Conservation (phyloP, 2,797 vertebrate genomes). For the Gymnodraco acuticeps region DNA sequence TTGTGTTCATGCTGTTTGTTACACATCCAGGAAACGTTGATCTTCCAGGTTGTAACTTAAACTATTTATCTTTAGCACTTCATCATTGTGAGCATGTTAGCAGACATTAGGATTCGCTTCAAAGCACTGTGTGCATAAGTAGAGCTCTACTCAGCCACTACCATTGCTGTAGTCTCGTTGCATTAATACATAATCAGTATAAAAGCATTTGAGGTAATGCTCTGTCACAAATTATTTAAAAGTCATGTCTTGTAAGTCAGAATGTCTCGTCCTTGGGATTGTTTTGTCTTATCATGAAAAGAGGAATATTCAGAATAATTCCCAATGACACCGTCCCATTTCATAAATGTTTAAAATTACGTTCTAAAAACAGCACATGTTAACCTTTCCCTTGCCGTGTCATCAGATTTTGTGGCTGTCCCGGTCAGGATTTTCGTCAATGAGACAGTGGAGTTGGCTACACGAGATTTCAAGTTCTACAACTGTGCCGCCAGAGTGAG, state of each 20-base stretch:
- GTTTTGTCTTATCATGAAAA: not conserved
- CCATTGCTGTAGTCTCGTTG: not conserved
- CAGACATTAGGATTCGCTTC: not conserved
- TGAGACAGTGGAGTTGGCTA: conserved; percentile 86
- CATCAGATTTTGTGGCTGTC: conserved; percentile 92
- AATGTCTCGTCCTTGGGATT: not conserved
- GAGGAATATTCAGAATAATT: not conserved
- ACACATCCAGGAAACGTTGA: not conserved
- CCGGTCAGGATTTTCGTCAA: conserved; percentile 82
- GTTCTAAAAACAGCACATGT: not conserved
- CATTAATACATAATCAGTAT: conserved; percentile 3
- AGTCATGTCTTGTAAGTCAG: conserved; percentile 6
- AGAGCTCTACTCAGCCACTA: not conserved
- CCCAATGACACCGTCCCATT: not conserved
- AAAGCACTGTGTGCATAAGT: not conserved
- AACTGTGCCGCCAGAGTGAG: conserved; percentile 92
- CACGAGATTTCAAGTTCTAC: conserved; percentile 92
- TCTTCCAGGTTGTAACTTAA: not conserved
- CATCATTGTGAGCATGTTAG: not conserved
- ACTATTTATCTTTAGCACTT: not conserved
- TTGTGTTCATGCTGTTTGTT: not conserved
- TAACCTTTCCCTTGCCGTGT: conserved; percentile 10
- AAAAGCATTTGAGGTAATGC: not conserved
- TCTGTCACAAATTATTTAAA: conserved; percentile 1
- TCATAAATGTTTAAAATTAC: not conserved